These are phyloP conservation scores for Noctuana brunneofusca DNA, from an alignment of 2,888 invertebrate genomes.

Conservation along the genomic window DNA sequence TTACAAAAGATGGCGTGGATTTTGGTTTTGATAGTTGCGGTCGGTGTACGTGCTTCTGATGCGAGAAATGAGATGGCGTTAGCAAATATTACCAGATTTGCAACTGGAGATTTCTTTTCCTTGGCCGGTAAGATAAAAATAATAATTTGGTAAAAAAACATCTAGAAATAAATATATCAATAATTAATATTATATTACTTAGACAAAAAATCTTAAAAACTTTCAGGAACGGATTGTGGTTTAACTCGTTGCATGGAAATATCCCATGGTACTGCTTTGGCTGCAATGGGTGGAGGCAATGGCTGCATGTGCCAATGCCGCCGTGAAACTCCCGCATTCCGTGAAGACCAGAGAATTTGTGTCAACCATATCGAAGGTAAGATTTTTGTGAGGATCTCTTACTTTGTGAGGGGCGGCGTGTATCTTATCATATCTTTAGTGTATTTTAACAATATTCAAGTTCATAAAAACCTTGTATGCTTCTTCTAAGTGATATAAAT, in stretches of 20 bases:
- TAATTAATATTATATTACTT: background rate
- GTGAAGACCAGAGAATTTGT: slow-evolving; percentile 88
- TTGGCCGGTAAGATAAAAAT: slow-evolving; percentile 71
- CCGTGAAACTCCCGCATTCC: slow-evolving; percentile 85
- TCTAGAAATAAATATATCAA: background rate
- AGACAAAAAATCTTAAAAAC: background rate
- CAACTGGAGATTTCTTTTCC: slow-evolving; percentile 84
- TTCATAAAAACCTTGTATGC: no score
- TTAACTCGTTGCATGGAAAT: slow-evolving; percentile 85
- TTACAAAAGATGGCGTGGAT: slow-evolving; percentile 61
- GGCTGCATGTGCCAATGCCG: slow-evolving; percentile 88
- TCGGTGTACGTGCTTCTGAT: slow-evolving; percentile 47
- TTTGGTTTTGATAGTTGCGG: slow-evolving; percentile 48
- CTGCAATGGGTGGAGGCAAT: slow-evolving; percentile 67
- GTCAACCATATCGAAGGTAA: slow-evolving; percentile 89
- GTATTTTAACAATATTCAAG: no score
- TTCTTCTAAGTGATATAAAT: no score
- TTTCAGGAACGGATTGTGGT: slow-evolving; percentile 79
- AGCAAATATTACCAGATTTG: slow-evolving; percentile 81
- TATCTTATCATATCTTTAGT: no score
- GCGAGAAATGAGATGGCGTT: slow-evolving; percentile 66
- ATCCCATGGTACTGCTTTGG: slow-evolving; percentile 85
- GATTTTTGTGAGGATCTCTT: background rate
- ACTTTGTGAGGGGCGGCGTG: no score
- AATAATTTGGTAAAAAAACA: background rate